These are phyloP conservation scores for Pyrrhosoma nymphula DNA, from an alignment of 2,888 invertebrate genomes.

Conservation along the genomic window DNA sequence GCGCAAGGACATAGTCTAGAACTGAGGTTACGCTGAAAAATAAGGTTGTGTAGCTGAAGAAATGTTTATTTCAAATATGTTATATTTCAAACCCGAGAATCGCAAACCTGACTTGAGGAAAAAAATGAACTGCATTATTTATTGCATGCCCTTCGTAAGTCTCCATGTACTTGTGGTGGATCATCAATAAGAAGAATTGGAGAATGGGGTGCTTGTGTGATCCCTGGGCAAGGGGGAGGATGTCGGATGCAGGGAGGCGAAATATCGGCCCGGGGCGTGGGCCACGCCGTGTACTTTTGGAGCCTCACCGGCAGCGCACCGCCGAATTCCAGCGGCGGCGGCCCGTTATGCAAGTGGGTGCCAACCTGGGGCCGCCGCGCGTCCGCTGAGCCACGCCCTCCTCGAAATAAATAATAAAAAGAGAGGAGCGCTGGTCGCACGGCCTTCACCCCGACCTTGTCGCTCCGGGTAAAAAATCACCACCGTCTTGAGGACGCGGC, in stretches of 20 bases:
- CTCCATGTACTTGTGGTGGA: too few relatives aligned
- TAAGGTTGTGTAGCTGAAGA: too few relatives aligned
- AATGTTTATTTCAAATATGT: too few relatives aligned
- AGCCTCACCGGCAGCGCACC: background rate
- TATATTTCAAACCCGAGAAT: too few relatives aligned
- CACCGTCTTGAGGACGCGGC: background rate
- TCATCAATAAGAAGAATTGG: too few relatives aligned
- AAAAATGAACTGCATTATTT: too few relatives aligned
- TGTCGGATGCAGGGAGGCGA: background rate
- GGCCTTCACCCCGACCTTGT: constrained; percentile 39
- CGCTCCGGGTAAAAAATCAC: background rate
- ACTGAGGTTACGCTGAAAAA: too few relatives aligned
- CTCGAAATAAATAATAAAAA: background rate
- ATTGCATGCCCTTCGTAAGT: too few relatives aligned
- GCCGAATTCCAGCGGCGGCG: background rate
- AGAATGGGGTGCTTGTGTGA: too few relatives aligned
- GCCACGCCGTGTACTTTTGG: background rate
- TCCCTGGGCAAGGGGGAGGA: background rate
- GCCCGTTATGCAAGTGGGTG: background rate
- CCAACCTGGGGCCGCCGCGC: background rate
- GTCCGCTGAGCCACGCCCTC: background rate
- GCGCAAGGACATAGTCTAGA: too few relatives aligned
- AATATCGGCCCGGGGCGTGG: background rate
- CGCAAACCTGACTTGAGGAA: too few relatives aligned
- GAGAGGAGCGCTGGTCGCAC: background rate